A percentile compares a stretch with the other conserved stretches of the same genome.
Evolutionary conservation across 2,113 vertebrate species (phyloP).

Genomic region (Phylloscopus whistleri): DNA sequence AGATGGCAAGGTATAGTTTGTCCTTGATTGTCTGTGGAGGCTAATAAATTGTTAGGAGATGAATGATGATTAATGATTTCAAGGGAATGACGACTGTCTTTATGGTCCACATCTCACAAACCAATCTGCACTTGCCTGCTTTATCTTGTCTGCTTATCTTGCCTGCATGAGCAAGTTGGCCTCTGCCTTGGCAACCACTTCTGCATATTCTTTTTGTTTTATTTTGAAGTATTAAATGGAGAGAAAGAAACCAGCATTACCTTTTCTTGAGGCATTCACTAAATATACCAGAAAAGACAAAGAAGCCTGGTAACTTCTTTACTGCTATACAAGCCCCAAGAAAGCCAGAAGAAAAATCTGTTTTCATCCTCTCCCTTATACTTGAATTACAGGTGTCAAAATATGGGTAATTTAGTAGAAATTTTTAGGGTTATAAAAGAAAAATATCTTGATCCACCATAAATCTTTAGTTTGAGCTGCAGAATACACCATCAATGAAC

Average conservation of each 20-base stretch:
- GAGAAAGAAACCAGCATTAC: neutral
- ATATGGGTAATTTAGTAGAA: neutral
- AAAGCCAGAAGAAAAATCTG: neutral
- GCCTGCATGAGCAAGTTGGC: neutral
- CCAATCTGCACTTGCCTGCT: neutral
- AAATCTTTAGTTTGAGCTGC: neutral
- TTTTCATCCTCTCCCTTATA: neutral
- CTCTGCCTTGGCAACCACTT: neutral
- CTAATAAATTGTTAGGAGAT: neutral
- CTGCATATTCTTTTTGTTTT: neutral
- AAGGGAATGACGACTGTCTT: neutral
- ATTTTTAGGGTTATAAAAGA: neutral
- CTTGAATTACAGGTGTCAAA: slow-evolving; percentile 28
- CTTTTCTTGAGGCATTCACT: neutral
- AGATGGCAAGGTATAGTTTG: neutral
- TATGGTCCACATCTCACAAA: neutral
- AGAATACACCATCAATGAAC: neutral
- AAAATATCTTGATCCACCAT: neutral
- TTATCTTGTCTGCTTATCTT: neutral
- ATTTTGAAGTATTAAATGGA: neutral
- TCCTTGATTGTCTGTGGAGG: neutral
- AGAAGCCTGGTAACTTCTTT: neutral
- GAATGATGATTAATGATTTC: neutral
- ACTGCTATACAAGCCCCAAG: neutral
- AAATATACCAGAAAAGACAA: neutral